Evolutionary conservation across 2,797 vertebrate genomes (phyloP).

Genomic region (Xiphophorus birchmanni): DNA sequence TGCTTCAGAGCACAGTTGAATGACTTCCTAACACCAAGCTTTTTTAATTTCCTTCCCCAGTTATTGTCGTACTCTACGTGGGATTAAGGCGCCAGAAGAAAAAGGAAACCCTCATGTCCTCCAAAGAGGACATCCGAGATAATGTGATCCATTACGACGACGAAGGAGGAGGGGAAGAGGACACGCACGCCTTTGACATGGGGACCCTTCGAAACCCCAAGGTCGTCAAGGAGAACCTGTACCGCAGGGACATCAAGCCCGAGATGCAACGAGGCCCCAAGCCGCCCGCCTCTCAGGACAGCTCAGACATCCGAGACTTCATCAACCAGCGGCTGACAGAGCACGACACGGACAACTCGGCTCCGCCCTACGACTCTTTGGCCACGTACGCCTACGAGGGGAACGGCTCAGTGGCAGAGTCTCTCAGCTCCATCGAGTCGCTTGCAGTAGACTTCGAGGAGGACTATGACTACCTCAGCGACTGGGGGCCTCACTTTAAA

Average conservation of each 20-base stretch:
- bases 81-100: constrained; percentile 93
- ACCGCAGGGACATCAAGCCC: constrained; percentile 93
- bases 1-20: background rate
- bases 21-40: constrained; percentile 7
- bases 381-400: constrained; percentile 98
- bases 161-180: constrained; percentile 96
- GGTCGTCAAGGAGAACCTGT: constrained; percentile 91
- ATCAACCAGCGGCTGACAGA: constrained; percentile 91
- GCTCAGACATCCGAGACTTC: constrained; percentile 92
- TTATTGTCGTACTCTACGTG: constrained; percentile 95
- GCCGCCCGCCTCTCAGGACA: constrained; percentile 83
- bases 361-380: constrained; percentile 96
- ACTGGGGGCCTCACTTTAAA: constrained; percentile 97
- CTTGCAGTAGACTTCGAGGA: constrained; percentile 85
- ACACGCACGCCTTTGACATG: constrained; percentile 98
- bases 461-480: constrained; percentile 93
- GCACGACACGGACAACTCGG: constrained; percentile 88
- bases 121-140: constrained; percentile 97
- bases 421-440: constrained; percentile 95
- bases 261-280: constrained; percentile 74
- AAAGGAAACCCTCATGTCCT: constrained; percentile 97
- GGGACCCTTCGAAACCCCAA: constrained; percentile 96
- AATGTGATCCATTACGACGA: constrained; percentile 99
- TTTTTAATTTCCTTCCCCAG: constrained; percentile 61
- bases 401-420: constrained; percentile 91